Evolutionary conservation across 2,797 vertebrate genomes (phyloP).

Genomic region (Centroberyx gerrardi): DNA sequence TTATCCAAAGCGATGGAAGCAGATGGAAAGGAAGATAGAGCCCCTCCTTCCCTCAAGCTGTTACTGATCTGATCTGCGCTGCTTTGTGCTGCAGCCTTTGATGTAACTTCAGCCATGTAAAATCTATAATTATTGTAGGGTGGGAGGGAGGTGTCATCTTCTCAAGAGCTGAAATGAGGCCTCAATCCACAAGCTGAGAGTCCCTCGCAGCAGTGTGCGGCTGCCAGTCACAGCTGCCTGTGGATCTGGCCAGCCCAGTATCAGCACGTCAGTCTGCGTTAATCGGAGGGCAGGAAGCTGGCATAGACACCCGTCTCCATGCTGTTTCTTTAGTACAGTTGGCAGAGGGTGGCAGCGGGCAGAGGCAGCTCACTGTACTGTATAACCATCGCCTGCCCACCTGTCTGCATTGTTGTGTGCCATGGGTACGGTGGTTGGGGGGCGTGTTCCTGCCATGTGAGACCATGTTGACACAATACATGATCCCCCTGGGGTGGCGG

Average conservation of each 20-base stretch:
- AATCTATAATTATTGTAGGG: background rate
- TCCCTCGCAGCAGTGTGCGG: slow-evolving; percentile 20
- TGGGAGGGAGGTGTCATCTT: background rate
- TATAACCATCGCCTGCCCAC: slow-evolving; percentile 31
- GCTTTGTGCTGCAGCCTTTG: slow-evolving; percentile 23
- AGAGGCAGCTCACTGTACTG: background rate
- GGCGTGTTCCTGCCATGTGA: slow-evolving; percentile 22
- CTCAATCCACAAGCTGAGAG: slow-evolving; percentile 1
- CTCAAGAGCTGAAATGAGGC: slow-evolving; percentile 13
- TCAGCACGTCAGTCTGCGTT: slow-evolving; percentile 36
- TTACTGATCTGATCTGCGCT: background rate
- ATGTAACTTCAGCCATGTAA: slow-evolving; percentile 7
- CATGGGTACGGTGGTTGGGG: slow-evolving; percentile 13
- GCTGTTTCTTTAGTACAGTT: slow-evolving; percentile 66
- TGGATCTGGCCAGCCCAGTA: background rate
- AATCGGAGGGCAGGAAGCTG: slow-evolving; percentile 66
- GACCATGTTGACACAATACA: slow-evolving; percentile 73
- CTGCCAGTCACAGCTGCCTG: slow-evolving; percentile 14
- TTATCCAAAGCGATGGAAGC: no score
- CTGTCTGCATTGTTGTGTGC: slow-evolving; percentile 32
- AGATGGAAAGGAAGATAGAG: background rate
- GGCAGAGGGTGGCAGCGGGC: slow-evolving; percentile 32
- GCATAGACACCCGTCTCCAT: slow-evolving; percentile 26
- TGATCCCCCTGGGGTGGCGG: slow-evolving; percentile 51
- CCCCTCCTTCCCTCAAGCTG: background rate